Conservation (phyloP, 2,113 vertebrate genomes). For the Spea bombifrons region DNA sequence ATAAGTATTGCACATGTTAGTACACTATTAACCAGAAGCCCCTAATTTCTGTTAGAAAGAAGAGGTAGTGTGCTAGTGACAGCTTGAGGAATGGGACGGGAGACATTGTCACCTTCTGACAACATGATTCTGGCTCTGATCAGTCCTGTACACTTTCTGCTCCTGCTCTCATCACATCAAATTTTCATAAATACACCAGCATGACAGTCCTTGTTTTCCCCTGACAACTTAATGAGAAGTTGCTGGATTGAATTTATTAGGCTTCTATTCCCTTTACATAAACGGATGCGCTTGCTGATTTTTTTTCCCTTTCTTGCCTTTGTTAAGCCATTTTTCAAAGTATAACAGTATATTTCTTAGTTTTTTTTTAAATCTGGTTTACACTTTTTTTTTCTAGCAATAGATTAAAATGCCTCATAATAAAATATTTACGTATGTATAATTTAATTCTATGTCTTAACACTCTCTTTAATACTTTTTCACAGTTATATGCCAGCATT, state of each 20-base stretch:
- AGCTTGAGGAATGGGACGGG: constrained; percentile 34
- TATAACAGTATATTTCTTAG: neutral
- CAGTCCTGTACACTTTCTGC: constrained; percentile 33
- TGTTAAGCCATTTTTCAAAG: neutral
- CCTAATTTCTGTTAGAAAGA: constrained; percentile 34
- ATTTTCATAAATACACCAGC: neutral
- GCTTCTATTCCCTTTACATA: constrained; percentile 41
- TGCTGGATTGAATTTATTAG: constrained; percentile 42
- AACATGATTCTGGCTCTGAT: constrained; percentile 45
- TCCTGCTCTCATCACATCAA: constrained; percentile 42
- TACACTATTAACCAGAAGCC: constrained; percentile 18
- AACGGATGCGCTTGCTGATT: constrained; percentile 17
- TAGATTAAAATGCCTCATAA: neutral
- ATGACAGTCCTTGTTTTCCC: constrained; percentile 12
- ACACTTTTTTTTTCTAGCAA: neutral
- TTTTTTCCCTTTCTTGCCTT: neutral
- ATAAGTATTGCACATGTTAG: neutral
- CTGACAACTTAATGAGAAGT: constrained; percentile 30
- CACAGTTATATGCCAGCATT: neutral
- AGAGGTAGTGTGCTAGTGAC: constrained; percentile 34
- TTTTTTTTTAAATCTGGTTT: neutral
- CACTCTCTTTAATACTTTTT: neutral
- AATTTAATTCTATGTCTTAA: neutral
- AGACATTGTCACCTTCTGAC: constrained; percentile 47
- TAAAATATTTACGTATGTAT: neutral